Percentiles rank a stretch among this genome's conserved stretches.
phyloP scores from a whole-genome alignment of 2,888 invertebrate genomes.

The Hypomecis atomaria region DNA sequence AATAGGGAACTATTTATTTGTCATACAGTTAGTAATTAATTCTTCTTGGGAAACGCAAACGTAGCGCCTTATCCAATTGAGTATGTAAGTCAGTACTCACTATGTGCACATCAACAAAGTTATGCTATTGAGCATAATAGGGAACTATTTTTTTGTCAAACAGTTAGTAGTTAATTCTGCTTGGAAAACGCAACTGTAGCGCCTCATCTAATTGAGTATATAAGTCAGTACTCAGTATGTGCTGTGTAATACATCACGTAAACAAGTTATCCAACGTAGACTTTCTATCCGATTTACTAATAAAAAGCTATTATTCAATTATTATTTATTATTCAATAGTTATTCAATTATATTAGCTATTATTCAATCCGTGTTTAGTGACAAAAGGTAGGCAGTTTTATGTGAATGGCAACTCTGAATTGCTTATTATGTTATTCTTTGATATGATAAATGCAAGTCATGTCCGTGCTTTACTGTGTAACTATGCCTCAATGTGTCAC shows the following conservation, averaged over 20 bases:
- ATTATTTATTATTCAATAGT: constrained; percentile 15
- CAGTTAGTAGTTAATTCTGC: neutral
- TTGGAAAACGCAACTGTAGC: neutral
- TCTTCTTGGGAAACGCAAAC: neutral
- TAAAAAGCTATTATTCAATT: constrained; percentile 13
- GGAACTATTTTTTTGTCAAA: neutral
- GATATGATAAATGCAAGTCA: too few species aligned
- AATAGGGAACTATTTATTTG: neutral
- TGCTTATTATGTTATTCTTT: too few species aligned
- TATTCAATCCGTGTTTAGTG: constrained; percentile 3
- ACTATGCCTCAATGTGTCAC: too few species aligned
- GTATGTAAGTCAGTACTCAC: neutral
- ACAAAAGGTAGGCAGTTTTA: neutral
- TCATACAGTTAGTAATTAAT: neutral
- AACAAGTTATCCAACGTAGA: constrained; percentile 11
- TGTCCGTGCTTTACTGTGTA: too few species aligned
- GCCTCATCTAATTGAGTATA: neutral
- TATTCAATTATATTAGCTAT: constrained; percentile 12
- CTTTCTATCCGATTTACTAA: constrained; percentile 17
- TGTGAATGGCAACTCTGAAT: too few species aligned
- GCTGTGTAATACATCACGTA: constrained; percentile 10
- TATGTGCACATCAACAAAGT: too few species aligned
- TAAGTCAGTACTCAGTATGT: neutral
- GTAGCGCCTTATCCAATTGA: neutral
- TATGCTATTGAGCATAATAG: too few species aligned